Evolutionary conservation across 2,888 invertebrate genomes (phyloP), one percentile per base, ranked within the genome.

Genomic region (Polyploca ridens): DNA sequence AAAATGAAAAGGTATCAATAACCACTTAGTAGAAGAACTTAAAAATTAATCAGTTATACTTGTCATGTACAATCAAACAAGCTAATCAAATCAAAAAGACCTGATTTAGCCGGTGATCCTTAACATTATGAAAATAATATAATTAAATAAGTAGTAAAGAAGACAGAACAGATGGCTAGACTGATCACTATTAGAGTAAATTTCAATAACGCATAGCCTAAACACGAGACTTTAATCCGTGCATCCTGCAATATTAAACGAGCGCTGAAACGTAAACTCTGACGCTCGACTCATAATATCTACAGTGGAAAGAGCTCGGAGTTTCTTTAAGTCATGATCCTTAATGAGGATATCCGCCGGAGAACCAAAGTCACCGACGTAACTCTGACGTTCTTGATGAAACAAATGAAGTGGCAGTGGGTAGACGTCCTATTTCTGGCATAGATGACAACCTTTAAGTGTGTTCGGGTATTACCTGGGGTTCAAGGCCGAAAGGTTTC

Each of bases 331-430:
- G 49, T 49, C 49, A 49, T 49, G 54, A 54, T 54, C 19, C 54
- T 19, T 54, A 54, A 54, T 54, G 54, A 54, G 54, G 54, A 54
- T 54, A 54, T 54, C 54, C 54, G 54, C 54, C 54, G 19, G 54
- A 54, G 54, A 54, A 54, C 7, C 16, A 54, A 54, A 54, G 54
- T 54, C 54, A 19, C 54, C 54, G 19, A 54, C 54, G 54, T 54
- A 54, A 19, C 19, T 54, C 54, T 54, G 19, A 54, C 54, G 54
- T 19, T 54, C 19, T 54, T 54, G 16, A 54, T 54, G 54, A 54
- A 54, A 41, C 41, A 41, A 41, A 19, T 54, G 54, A 54, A 54
- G 54, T 54, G 54, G 54, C n/a, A 54, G 54, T 54, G 54, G 54
- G 54, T 19, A 54, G 54, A 54, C 6, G 54, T 19, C 54, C 54